Percentiles rank a stretch among this genome's conserved stretches.
These are phyloP conservation scores for Platerodrilus igneus DNA, from an alignment of 2,888 invertebrate species.

Conservation along the genomic window DNA sequence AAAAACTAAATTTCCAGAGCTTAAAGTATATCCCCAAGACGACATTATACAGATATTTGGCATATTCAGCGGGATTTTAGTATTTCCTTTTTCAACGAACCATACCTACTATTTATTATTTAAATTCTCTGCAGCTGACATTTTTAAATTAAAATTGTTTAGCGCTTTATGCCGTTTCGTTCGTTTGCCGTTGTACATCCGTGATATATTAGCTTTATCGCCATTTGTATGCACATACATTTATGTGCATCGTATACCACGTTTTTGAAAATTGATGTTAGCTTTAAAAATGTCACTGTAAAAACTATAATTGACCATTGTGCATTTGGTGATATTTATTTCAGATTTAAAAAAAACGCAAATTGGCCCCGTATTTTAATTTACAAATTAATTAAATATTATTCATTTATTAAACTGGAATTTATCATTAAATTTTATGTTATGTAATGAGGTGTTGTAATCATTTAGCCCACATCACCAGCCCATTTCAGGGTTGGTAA, in stretches of 20 bases:
- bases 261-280: conserved; percentile 20
- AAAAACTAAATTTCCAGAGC: conserved; percentile 5
- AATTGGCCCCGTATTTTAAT: no score
- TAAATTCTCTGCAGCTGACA: conserved; percentile 17
- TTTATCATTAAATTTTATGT: no score
- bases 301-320: conserved; percentile 20
- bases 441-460: no score
- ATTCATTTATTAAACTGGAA: no score
- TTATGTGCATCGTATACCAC: conserved; percentile 19
- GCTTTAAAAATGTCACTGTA: conserved; percentile 20
- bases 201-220: conserved; percentile 23
- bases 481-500: no score
- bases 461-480: no score
- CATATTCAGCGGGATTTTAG: conserved; percentile 3
- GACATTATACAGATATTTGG: no score
- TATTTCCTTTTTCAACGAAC: conserved; percentile 5
- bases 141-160: conserved; percentile 21
- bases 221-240: conserved; percentile 19
- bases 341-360: conserved; percentile 10
- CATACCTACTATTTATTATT: conserved; percentile 6
- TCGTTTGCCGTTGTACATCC: conserved; percentile 18
- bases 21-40: conserved; percentile 1
- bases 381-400: no score
- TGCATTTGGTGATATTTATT: conserved; percentile 15
- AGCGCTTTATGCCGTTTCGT: conserved; percentile 11